Percentiles rank a stretch among this genome's conserved stretches.
Evolutionary conservation across 2,113 vertebrate genomes (phyloP).

Genomic region (Galbula dea): DNA sequence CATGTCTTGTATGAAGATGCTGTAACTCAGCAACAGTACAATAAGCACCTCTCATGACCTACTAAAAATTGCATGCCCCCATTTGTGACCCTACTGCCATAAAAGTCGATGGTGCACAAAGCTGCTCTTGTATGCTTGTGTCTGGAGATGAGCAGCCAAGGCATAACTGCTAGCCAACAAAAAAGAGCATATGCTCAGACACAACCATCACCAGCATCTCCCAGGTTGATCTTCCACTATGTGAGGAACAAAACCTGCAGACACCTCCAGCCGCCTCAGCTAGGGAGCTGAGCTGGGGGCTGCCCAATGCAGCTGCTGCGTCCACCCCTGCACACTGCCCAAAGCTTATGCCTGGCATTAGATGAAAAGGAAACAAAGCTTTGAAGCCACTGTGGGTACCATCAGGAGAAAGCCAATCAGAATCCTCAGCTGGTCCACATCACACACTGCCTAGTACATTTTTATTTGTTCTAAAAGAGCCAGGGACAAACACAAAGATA

Average conservation of each 20-base stretch:
- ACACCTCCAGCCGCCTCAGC: not conserved
- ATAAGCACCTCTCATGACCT: conserved; percentile 38
- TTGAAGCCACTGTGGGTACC: not conserved
- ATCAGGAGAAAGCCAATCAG: not conserved
- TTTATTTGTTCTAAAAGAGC: not conserved
- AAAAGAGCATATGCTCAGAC: not conserved
- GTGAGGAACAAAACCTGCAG: accelerated
- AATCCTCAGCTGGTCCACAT: not conserved
- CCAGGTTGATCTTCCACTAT: not conserved
- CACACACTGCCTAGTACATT: not conserved
- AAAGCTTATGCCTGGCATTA: not conserved
- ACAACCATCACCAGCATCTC: not conserved
- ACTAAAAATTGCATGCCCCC: conserved; percentile 27
- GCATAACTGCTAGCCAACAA: not conserved
- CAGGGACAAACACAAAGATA: not conserved
- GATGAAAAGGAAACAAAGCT: not conserved
- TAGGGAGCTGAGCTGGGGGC: not conserved
- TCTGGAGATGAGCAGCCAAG: not conserved
- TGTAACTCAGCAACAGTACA: conserved; percentile 45
- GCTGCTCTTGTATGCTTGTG: not conserved
- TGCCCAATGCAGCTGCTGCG: not conserved
- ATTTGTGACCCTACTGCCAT: not conserved
- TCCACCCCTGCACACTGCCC: not conserved
- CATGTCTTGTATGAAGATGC: conserved; percentile 16
- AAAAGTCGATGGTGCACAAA: not conserved